Evolutionary conservation across 2,888 invertebrate species (phyloP).

Genomic region (Dasysyrphus albostriatus): DNA sequence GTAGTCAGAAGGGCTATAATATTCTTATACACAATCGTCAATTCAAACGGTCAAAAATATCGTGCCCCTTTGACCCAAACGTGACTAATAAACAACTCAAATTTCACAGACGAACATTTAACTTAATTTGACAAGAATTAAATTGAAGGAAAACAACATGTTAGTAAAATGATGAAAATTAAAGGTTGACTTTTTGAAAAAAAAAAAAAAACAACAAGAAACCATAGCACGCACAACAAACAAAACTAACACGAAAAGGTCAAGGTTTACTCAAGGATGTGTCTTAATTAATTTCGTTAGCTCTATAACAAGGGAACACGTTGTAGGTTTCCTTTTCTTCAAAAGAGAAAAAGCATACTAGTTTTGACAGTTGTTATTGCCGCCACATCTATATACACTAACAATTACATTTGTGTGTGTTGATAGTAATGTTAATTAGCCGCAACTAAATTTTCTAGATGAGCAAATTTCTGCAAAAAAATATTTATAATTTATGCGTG

Average conservation of each 20-base stretch:
- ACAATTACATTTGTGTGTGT: no score
- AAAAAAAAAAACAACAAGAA: neutral
- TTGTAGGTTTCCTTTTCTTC: slow-evolving; percentile 47
- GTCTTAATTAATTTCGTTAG: slow-evolving; percentile 73
- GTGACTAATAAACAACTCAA: slow-evolving; percentile 56
- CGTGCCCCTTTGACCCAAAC: slow-evolving; percentile 32
- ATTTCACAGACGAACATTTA: slow-evolving; percentile 28
- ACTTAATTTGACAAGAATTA: slow-evolving; percentile 23
- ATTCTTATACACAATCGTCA: neutral
- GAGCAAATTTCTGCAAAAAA: slow-evolving; percentile 24
- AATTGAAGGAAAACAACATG: slow-evolving; percentile 3
- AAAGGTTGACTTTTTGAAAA: slow-evolving; percentile 19
- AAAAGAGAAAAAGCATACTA: slow-evolving; percentile 5
- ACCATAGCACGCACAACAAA: slow-evolving; percentile 61
- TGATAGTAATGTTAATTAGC: no score
- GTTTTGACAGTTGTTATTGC: neutral
- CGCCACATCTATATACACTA: no score
- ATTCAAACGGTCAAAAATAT: slow-evolving; percentile 16
- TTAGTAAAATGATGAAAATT: slow-evolving; percentile 1
- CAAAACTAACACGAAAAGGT: slow-evolving; percentile 61
- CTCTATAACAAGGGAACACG: slow-evolving; percentile 45
- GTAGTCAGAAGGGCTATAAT: neutral
- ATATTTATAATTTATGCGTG: neutral
- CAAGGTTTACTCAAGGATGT: slow-evolving; percentile 68
- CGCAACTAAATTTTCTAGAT: neutral